Conservation (phyloP, 2,888 invertebrate genomes). For the Hymenopus coronatus region DNA sequence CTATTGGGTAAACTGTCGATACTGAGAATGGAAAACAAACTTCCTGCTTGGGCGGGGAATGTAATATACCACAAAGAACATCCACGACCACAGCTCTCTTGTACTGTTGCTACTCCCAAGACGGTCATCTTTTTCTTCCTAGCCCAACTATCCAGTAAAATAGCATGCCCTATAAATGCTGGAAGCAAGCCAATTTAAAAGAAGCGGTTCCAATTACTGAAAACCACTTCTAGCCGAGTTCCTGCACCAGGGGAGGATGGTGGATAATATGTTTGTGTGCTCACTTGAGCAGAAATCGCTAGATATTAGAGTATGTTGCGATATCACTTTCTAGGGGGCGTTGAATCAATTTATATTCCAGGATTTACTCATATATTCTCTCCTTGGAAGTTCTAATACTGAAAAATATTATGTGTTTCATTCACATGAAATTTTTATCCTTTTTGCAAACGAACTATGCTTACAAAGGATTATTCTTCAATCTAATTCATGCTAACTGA, state of each 20-base stretch:
- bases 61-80: background rate
- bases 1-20: too few species aligned
- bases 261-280: background rate
- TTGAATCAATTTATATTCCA: background rate
- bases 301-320: background rate
- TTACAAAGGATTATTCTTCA: too few species aligned
- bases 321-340: background rate
- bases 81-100: background rate
- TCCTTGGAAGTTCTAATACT: too few species aligned
- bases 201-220: background rate
- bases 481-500: too few species aligned
- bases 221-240: background rate
- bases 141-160: background rate
- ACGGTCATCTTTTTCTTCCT: background rate
- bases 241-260: background rate
- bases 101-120: background rate
- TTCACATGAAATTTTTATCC: too few species aligned
- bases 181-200: background rate
- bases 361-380: too few species aligned
- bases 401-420: too few species aligned
- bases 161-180: background rate
- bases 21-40: too few species aligned
- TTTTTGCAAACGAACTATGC: too few species aligned
- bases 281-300: background rate
- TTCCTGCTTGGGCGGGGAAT: too few species aligned